Conservation (phyloP, 92 coral and sea anemone species). For the Isaurus tuberculatus region DNA sequence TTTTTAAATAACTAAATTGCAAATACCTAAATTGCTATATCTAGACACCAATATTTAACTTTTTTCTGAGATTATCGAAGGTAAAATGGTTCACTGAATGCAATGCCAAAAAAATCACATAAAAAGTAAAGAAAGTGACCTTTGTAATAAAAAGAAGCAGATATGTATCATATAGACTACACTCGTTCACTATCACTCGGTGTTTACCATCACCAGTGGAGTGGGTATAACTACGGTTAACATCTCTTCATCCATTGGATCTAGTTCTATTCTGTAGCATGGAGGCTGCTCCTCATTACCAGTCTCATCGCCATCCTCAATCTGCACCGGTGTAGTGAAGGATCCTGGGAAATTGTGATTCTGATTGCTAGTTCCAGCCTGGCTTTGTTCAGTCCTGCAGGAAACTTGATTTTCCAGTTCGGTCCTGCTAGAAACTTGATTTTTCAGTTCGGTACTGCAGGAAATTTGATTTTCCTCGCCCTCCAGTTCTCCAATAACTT, state of each 20-base stretch:
- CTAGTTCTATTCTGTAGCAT: conserved; percentile 26
- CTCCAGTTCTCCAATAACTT: neutral
- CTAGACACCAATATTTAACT: too few relatives aligned
- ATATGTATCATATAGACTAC: neutral
- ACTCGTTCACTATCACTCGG: conserved; percentile 8
- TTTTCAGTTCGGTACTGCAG: neutral
- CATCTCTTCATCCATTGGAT: conserved; percentile 38
- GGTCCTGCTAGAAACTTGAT: too few relatives aligned
- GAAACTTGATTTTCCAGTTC: neutral
- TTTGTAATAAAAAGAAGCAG: too few relatives aligned
- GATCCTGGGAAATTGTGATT: neutral
- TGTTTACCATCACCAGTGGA: conserved; percentile 36
- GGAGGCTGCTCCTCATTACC: neutral
- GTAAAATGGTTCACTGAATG: too few relatives aligned
- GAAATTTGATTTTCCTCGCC: neutral
- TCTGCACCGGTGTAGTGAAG: neutral
- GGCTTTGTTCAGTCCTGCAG: neutral
- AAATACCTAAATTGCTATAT: too few relatives aligned
- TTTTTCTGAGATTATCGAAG: too few relatives aligned
- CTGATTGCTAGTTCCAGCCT: neutral
- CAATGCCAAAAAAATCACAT: too few relatives aligned
- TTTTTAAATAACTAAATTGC: too few relatives aligned
- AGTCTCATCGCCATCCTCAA: neutral
- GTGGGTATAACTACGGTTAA: conserved; percentile 39
- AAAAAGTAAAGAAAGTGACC: too few relatives aligned